These are phyloP conservation scores for Falco naumanni DNA, from an alignment of 2,797 vertebrate genomes.

Conservation along the genomic window DNA sequence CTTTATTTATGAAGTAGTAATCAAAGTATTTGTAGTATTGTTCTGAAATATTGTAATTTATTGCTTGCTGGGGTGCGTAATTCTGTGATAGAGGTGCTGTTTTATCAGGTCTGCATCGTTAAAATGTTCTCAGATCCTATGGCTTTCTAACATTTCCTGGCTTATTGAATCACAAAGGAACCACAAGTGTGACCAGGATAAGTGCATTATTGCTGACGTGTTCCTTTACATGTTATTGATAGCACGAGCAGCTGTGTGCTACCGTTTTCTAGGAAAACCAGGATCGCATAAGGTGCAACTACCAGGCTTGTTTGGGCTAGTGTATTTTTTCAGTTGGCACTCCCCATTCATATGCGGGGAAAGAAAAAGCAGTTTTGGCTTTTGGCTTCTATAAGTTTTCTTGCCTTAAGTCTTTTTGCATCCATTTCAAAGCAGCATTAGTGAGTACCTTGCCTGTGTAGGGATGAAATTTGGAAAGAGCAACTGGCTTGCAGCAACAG, in stretches of 20 bases:
- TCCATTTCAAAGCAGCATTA: not conserved
- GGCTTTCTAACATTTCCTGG: rapidly evolving
- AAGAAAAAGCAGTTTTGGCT: too few species aligned
- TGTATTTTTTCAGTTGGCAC: not conserved
- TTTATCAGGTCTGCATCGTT: rapidly evolving
- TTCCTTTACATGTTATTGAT: too few species aligned
- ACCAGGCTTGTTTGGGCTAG: too few species aligned
- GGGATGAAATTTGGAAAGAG: not conserved
- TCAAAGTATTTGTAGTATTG: rapidly evolving
- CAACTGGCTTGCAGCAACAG: not conserved
- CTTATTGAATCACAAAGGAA: rapidly evolving
- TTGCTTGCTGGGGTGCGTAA: rapidly evolving
- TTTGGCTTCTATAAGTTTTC: not conserved
- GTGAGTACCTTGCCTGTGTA: not conserved
- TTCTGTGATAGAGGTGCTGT: rapidly evolving
- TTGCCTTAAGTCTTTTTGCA: not conserved
- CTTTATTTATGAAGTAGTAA: not conserved
- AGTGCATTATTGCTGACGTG: not conserved
- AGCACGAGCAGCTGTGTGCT: rapidly evolving
- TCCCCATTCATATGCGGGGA: rapidly evolving
- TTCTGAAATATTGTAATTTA: rapidly evolving
- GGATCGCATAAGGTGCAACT: rapidly evolving
- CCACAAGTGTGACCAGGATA: not conserved
- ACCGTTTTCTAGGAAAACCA: rapidly evolving
- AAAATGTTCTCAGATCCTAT: rapidly evolving